Conservation (phyloP, 2,888 invertebrate genomes). For the Ornithoptera alexandrae region DNA sequence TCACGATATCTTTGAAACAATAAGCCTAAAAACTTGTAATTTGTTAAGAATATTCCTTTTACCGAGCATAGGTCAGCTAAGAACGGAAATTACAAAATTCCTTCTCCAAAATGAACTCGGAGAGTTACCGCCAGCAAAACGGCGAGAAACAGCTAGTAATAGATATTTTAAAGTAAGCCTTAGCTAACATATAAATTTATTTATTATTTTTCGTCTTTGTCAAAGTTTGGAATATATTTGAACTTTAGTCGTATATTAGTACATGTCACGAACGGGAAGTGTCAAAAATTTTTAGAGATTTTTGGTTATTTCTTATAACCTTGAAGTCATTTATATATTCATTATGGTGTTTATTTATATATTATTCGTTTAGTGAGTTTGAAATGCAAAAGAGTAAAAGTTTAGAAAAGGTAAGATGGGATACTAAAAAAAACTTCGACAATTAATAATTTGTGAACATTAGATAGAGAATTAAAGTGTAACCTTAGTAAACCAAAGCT, state of each 20-base stretch:
- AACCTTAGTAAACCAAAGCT: too few relatives aligned
- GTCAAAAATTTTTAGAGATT: slow-evolving; percentile 63
- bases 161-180: not conserved
- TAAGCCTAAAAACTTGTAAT: too few relatives aligned
- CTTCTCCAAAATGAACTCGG: too few relatives aligned
- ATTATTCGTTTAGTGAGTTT: slow-evolving; percentile 60
- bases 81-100: too few relatives aligned
- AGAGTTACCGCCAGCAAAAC: too few relatives aligned
- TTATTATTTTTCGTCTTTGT: slow-evolving; percentile 9
- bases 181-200: not conserved
- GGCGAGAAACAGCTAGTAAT: not conserved
- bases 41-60: too few relatives aligned
- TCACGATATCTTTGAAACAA: too few relatives aligned
- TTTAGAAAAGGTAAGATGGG: slow-evolving; percentile 56
- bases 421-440: not conserved
- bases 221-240: slow-evolving; percentile 51
- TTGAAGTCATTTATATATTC: slow-evolving; percentile 55
- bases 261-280: slow-evolving; percentile 53
- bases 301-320: slow-evolving; percentile 55
- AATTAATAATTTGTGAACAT: too few relatives aligned
- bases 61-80: too few relatives aligned
- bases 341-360: slow-evolving; percentile 62
- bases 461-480: too few relatives aligned
- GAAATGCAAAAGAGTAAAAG: slow-evolving; percentile 71
- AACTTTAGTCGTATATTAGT: slow-evolving; percentile 53